Percentiles rank a stretch among this genome's conserved stretches.
These are phyloP conservation scores for Cladorhizidae sp. DNA, from an alignment of 37 sponge, comb jelly and placozoan species.

Conservation along the genomic window DNA sequence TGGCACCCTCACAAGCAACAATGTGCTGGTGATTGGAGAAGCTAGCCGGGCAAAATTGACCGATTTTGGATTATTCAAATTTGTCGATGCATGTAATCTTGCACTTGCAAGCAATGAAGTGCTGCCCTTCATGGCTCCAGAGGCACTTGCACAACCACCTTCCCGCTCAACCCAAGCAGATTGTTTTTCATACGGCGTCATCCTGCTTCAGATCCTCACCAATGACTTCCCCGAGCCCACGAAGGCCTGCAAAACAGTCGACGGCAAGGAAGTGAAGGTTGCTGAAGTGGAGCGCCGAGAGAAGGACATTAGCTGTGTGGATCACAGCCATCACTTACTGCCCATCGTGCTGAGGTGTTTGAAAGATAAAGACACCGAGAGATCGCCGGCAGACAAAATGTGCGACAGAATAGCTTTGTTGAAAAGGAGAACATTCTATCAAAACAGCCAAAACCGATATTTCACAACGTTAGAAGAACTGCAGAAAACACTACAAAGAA, in stretches of 20 bases:
- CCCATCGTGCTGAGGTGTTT: background rate
- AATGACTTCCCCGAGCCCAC: background rate
- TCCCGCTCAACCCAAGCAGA: slow-evolving; percentile 8
- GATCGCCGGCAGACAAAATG: background rate
- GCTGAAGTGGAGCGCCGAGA: background rate
- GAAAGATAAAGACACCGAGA: background rate
- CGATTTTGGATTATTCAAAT: slow-evolving; percentile 30
- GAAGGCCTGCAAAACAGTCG: background rate
- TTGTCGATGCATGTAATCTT: background rate
- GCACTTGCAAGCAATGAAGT: background rate
- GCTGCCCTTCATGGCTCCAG: slow-evolving; percentile 47
- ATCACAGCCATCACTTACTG: background rate
- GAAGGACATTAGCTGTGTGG: background rate
- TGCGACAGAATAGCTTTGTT: background rate
- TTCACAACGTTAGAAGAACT: background rate
- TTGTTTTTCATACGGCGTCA: slow-evolving; percentile 40
- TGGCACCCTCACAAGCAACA: background rate
- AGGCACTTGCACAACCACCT: slow-evolving; percentile 9
- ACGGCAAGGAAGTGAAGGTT: background rate
- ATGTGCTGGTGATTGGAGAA: background rate
- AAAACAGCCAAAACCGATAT: background rate
- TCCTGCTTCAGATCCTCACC: slow-evolving; percentile 33
- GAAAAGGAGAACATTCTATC: background rate
- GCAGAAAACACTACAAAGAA: background rate
- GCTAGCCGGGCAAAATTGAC: slow-evolving; percentile 36